phyloP scores from a whole-genome alignment of 1,140 invertebrate species.

The Ylistrum balloti region DNA sequence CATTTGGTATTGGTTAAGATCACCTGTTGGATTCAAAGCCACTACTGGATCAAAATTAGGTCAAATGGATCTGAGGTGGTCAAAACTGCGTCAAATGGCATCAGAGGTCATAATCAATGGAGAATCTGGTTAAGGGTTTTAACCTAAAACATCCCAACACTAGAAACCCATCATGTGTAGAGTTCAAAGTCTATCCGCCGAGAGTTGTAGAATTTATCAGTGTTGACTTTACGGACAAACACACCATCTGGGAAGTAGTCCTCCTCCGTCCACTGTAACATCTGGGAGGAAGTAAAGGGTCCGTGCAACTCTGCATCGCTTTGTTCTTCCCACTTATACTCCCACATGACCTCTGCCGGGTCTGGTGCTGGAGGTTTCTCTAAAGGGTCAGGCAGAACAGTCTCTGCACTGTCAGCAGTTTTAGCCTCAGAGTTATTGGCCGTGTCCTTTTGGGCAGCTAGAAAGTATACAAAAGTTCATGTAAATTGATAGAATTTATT shows the following conservation, averaged over 20 bases:
- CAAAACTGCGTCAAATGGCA: too few relatives aligned
- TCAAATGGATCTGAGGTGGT: too few relatives aligned
- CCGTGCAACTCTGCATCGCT: conserved; percentile 91
- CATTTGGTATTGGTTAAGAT: too few relatives aligned
- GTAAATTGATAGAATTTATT: too few relatives aligned
- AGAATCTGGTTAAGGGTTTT: too few relatives aligned
- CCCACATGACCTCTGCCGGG: conserved; percentile 88
- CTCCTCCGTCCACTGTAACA: conserved; percentile 93
- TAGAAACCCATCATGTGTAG: conserved; percentile 83
- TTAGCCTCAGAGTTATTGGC: background rate
- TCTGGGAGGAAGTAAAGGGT: conserved; percentile 92
- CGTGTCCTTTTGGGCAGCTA: background rate
- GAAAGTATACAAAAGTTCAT: conserved; percentile 3
- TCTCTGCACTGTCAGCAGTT: background rate
- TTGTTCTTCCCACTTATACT: conserved; percentile 94
- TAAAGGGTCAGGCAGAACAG: background rate
- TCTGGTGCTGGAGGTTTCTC: background rate
- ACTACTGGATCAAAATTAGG: too few relatives aligned
- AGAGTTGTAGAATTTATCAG: conserved; percentile 92
- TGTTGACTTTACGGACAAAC: conserved; percentile 87
- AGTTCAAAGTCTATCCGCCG: conserved; percentile 96
- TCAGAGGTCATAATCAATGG: too few relatives aligned
- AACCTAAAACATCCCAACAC: background rate
- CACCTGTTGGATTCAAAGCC: too few relatives aligned
- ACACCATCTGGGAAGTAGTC: conserved; percentile 92